Percentiles rank a stretch among this genome's conserved stretches.
Evolutionary conservation across 1,140 invertebrate species (phyloP).

Genomic region (Drosophila kohkoa): DNA sequence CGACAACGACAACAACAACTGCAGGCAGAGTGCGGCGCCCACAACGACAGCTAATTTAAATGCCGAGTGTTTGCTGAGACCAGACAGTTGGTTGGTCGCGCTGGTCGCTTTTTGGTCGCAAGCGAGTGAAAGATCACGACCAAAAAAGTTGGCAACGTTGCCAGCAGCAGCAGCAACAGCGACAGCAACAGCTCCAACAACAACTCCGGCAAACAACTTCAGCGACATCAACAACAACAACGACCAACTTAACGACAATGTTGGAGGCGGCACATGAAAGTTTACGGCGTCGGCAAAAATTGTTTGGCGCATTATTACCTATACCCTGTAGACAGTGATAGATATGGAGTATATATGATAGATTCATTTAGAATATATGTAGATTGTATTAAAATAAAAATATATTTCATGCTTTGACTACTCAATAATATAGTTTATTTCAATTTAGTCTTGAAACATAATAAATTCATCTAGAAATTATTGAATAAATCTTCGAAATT

Average conservation of each 20-base stretch:
- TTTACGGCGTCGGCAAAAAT: conserved; percentile 71
- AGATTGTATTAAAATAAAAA: too few relatives aligned
- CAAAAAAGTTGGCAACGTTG: conserved; percentile 69
- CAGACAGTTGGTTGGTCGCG: conserved; percentile 48
- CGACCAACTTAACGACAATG: conserved; percentile 45
- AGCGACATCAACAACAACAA: conserved; percentile 31
- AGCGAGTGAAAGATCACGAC: conserved; percentile 77
- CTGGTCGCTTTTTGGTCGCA: conserved; percentile 35
- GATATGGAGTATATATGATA: background rate
- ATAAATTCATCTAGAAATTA: too few relatives aligned
- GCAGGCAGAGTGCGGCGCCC: conserved; percentile 58
- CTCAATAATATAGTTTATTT: too few relatives aligned
- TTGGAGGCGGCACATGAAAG: conserved; percentile 77
- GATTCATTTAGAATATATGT: too few relatives aligned
- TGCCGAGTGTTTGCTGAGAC: conserved; percentile 65
- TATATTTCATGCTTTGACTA: too few relatives aligned
- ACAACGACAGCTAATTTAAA: conserved; percentile 76
- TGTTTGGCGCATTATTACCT: conserved; percentile 57
- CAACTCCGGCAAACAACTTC: conserved; percentile 15
- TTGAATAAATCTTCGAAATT: too few relatives aligned
- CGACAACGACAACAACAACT: conserved; percentile 17
- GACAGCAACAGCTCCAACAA: background rate
- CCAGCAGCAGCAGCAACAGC: conserved; percentile 21
- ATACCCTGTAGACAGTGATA: conserved; percentile 22
- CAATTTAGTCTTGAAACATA: too few relatives aligned